phyloP scores from a whole-genome alignment of 2,888 invertebrate genomes.

The Epinotia brunnichana region DNA sequence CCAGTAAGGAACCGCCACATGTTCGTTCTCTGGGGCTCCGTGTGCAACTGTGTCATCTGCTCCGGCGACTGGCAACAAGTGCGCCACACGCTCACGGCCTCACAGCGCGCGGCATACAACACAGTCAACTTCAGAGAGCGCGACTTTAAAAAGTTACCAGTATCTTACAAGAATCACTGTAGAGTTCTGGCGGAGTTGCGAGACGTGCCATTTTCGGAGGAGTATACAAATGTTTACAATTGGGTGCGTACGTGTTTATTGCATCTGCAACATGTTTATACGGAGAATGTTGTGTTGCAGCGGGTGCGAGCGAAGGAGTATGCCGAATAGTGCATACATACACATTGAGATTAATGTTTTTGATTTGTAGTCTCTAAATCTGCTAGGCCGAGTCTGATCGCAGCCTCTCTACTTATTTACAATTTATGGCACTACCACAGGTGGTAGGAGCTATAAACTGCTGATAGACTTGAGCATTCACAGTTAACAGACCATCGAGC shows the following conservation, averaged over 20 bases:
- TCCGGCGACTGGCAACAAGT: slow-evolving; percentile 6
- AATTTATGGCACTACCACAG: too few species aligned
- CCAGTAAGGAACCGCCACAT: slow-evolving; percentile 26
- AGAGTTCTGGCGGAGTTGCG: slow-evolving; percentile 39
- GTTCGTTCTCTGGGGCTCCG: slow-evolving; percentile 23
- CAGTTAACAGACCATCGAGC: too few species aligned
- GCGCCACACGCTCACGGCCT: slow-evolving; percentile 16
- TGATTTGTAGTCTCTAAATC: too few species aligned
- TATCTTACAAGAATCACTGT: slow-evolving; percentile 37
- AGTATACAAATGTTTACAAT: slow-evolving; percentile 45
- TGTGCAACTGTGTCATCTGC: slow-evolving; percentile 45
- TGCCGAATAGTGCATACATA: too few species aligned
- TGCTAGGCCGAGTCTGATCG: too few species aligned
- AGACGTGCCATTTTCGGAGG: slow-evolving; percentile 46
- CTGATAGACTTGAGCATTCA: too few species aligned
- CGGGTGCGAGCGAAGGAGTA: not conserved
- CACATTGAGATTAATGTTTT: too few species aligned
- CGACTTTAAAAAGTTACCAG: not conserved
- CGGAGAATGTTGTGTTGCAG: slow-evolving; percentile 35
- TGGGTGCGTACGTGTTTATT: slow-evolving; percentile 37
- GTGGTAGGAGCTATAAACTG: too few species aligned
- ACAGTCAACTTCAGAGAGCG: slow-evolving; percentile 23
- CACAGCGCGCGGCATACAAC: slow-evolving; percentile 32
- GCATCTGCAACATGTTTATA: slow-evolving; percentile 35
- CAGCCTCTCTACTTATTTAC: too few species aligned